Evolutionary conservation across 2,113 vertebrate species (phyloP), one percentile per base, ranked within the genome.

Genomic region (Glaucomys volans): DNA sequence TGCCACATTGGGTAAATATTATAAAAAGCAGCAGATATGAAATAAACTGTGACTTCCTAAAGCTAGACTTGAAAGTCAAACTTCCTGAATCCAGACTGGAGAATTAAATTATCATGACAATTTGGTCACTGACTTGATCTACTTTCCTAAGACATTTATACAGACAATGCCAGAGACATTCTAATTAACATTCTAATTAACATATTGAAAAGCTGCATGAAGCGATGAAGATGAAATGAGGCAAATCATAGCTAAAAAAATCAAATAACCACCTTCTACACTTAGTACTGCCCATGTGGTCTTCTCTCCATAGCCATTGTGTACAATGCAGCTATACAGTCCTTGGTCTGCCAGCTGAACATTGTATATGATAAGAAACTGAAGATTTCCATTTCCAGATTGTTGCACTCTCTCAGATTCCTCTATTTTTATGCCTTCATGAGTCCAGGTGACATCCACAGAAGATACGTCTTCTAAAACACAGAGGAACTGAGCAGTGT

Each of bases 211-310:
- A 92, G 67, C 66, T 30, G 24, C 94, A 52, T 69, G 90, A 96
- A 97, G 80, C 24, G 8, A 97, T 93, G 90, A 96, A 97, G 92
- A 92, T 87, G 84, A 97, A 98, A 98, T 97, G 96, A 97, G 87
- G 52, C 94, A 97, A 98, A 76, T 95, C 67, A 87, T 69, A 98
- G 98, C 98, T 98, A 98, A 98, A 98, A 98, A 99, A 97, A 97
- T 97, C 97, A 98, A 94, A 98, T 98, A 99, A 98, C 98, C 99
- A 99, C 99, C 99, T 99, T 99, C 98, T 94, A 99, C 97, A 37
- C 98, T 99, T 98, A 99, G 99, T 97, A 98, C 97, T 90, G 99
- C 99, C 74, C 99, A 98, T 17, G 98, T 98, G 97, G 98, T 99
- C 98, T 98, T 99, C 92, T 99, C 98, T 97, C 99, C 99, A 0